Conservation (phyloP, 2,113 vertebrate genomes). For the Ardeotis arabs region DNA sequence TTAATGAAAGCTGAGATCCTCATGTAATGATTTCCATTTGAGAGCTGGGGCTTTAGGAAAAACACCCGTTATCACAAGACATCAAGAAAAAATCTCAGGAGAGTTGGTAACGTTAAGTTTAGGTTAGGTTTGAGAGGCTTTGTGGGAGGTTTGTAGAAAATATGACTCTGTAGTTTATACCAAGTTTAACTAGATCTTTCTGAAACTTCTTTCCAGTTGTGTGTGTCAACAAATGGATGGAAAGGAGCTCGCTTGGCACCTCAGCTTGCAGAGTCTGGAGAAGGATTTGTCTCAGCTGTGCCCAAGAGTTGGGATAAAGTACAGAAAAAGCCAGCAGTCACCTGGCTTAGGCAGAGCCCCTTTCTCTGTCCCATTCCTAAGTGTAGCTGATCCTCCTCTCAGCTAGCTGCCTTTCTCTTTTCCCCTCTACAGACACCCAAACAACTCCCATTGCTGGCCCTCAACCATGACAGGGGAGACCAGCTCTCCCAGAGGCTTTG, state of each 20-base stretch:
- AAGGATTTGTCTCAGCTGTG: background rate
- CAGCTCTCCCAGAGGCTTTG: background rate
- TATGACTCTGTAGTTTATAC: background rate
- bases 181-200: background rate
- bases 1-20: constrained; percentile 18
- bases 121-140: background rate
- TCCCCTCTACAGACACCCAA: background rate
- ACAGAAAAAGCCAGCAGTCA: background rate
- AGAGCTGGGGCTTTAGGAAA: background rate
- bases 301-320: background rate
- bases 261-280: background rate
- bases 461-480: background rate
- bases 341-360: background rate
- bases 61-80: background rate
- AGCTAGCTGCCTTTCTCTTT: background rate
- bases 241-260: background rate
- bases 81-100: background rate
- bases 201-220: background rate
- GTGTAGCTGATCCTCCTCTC: background rate
- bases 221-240: background rate
- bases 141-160: constrained; percentile 21
- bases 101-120: background rate
- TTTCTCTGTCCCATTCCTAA: background rate
- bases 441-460: background rate
- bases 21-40: background rate